phyloP scores from a whole-genome alignment of 2,113 vertebrate species.

The Falcunculus frontatus region DNA sequence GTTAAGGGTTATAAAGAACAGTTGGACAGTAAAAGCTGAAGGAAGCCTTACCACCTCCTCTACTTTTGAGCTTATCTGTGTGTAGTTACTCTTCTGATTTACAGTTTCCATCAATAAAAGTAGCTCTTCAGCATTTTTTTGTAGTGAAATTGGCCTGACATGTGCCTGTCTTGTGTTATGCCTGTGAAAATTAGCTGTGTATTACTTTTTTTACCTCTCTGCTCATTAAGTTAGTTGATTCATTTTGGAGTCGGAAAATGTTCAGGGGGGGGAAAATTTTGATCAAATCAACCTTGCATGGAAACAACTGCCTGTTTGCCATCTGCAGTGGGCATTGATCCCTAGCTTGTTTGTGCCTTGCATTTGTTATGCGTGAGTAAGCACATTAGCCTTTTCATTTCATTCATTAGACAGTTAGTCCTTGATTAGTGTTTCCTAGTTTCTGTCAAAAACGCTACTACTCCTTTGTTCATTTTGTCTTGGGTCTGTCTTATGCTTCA shows the following conservation, averaged over 20 bases:
- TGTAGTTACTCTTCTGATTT: neutral
- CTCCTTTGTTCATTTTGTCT: slow-evolving; percentile 45
- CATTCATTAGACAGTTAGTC: slow-evolving; percentile 69
- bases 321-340: slow-evolving; percentile 69
- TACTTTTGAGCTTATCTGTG: neutral
- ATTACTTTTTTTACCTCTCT: neutral
- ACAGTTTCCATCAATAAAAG: neutral
- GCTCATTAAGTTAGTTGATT: neutral
- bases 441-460: slow-evolving; percentile 55
- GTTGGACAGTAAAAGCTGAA: neutral
- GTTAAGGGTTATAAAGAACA: neutral
- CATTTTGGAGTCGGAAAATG: slow-evolving; percentile 1
- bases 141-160: neutral
- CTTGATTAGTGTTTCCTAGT: slow-evolving; percentile 70
- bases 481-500: neutral
- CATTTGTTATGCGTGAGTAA: slow-evolving; percentile 64
- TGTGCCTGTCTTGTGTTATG: neutral
- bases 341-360: slow-evolving; percentile 58
- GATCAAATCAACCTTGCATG: slow-evolving; percentile 19
- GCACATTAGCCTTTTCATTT: slow-evolving; percentile 71
- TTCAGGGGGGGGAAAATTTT: slow-evolving; percentile 7
- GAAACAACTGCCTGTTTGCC: slow-evolving; percentile 40
- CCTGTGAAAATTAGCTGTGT: neutral
- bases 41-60: neutral
- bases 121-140: neutral